phyloP scores from a whole-genome alignment of 2,888 invertebrate genomes.

The Sabatieria punctata region DNA sequence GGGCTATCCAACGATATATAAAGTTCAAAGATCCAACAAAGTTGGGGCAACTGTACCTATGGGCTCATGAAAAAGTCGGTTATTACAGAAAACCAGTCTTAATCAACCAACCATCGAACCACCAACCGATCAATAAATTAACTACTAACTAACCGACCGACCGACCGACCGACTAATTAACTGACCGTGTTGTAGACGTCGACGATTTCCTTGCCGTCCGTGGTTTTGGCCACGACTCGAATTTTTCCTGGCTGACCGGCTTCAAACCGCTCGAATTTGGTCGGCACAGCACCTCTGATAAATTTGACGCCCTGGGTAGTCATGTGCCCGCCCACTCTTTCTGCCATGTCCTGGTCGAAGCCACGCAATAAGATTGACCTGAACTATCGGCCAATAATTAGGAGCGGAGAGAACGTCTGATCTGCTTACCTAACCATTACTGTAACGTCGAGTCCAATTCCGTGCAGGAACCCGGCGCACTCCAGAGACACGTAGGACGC shows the following conservation, averaged over 20 bases:
- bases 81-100: too few species aligned
- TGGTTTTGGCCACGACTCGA: conserved; percentile 30
- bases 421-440: conserved; percentile 8
- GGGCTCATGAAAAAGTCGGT: too few species aligned
- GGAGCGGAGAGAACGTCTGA: not conserved
- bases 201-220: conserved; percentile 22
- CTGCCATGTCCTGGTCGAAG: conserved; percentile 45
- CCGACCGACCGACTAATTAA: too few species aligned
- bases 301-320: conserved; percentile 38
- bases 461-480: conserved; percentile 43
- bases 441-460: conserved; percentile 35
- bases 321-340: conserved; percentile 40
- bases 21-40: too few species aligned
- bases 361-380: conserved; percentile 43
- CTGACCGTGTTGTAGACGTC: conserved; percentile 43
- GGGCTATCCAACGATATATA: too few species aligned
- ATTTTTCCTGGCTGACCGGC: conserved; percentile 29
- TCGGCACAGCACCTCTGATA: conserved; percentile 35
- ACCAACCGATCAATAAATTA: too few species aligned
- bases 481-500: conserved; percentile 45
- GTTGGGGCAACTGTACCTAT: too few species aligned
- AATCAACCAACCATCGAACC: too few species aligned
- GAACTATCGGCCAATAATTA: not conserved
- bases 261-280: conserved; percentile 45
- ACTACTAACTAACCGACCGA: too few species aligned